Evolutionary conservation across 2,797 vertebrate species (phyloP), one percentile per base, ranked within the genome.

Genomic region (Notoglanidium macrostoma): DNA sequence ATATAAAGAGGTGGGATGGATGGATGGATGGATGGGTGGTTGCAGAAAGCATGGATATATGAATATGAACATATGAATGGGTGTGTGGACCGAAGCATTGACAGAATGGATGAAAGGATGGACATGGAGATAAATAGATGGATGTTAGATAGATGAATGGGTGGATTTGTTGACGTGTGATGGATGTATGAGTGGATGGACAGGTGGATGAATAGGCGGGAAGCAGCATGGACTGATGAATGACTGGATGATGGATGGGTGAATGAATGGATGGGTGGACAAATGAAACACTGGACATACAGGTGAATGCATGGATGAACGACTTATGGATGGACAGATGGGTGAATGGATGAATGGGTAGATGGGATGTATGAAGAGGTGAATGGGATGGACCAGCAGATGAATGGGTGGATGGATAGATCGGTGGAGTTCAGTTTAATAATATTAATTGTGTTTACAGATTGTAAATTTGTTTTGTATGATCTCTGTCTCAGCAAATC

Each of bases 401-500:
- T 65, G 63, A 29, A 29, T 29, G 23, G 10, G 11, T 4, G 10
- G 11, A 19, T 70, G 7, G 1, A 40, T 70, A 3, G 65, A 67
- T 32, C 5, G 3, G n/a, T 72, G 68, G 8, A 57, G 3, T 35
- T 29, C 51, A 78, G 17, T 78, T 35, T 3, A 17, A 46, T 29
- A 32, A 21, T 8, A 15, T 86, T 15, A 2, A 10, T 73, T 51
- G 3, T 49, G 19, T 7, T 29, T 65, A 32, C 26, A 87, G 26
- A 32, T 11, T 49, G 15, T 67, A 44, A 51, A 51, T 73, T 17
- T 1, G 44, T 26, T 76, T 32, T 77, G 92, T 80, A 63, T 85
- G 8, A 35, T 81, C 70, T 87, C 63, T 88, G 85, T 93, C 92
- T 87, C 93, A 99, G 98, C 97, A 99, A 99, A 96, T 99, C 59